These are phyloP conservation scores for Alectura lathami DNA, from an alignment of 2,113 vertebrate species.

Conservation along the genomic window DNA sequence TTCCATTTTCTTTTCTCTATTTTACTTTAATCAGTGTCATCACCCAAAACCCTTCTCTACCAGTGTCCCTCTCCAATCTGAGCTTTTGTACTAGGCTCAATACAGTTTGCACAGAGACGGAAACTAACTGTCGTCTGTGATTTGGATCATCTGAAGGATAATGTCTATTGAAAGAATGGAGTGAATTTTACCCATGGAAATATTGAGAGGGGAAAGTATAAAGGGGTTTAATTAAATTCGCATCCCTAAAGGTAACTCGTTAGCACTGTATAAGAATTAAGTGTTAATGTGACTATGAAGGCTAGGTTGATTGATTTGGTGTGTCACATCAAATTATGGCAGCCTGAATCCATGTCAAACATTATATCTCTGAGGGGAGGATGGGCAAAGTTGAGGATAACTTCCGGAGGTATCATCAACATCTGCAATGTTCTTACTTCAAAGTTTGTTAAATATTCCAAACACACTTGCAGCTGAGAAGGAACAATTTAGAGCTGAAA, in stretches of 20 bases:
- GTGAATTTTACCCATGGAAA: constrained; percentile 22
- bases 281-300: background rate
- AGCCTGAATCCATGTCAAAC: background rate
- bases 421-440: background rate
- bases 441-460: background rate
- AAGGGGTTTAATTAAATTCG: constrained; percentile 37
- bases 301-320: background rate
- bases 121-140: background rate
- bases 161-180: background rate
- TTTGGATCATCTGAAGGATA: background rate
- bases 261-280: constrained; percentile 18
- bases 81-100: background rate
- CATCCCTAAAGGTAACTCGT: constrained; percentile 25
- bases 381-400: background rate
- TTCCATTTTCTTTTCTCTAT: background rate
- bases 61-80: background rate
- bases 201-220: background rate
- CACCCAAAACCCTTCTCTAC: background rate
- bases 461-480: background rate
- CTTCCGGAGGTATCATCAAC: background rate
- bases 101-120: background rate
- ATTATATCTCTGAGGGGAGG: background rate
- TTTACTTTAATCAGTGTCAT: background rate
- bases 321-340: constrained; percentile 27
- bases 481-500: background rate